These are phyloP conservation scores for Dinoponera quadriceps DNA, from an alignment of 1,140 invertebrate species.

Conservation along the genomic window DNA sequence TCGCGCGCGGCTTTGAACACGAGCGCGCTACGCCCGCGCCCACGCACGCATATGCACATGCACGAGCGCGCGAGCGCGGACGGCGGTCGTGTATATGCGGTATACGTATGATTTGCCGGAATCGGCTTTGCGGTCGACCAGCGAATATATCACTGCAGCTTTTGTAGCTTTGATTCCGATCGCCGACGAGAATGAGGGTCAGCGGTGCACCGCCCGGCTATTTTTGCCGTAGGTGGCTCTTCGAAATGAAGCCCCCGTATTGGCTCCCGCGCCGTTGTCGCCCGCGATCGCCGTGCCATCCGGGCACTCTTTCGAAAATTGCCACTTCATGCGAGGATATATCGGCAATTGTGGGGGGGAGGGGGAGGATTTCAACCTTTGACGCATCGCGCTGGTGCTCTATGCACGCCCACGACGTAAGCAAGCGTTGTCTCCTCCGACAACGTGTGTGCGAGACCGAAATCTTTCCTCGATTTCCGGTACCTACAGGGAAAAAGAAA, in stretches of 20 bases:
- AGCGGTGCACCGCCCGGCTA: conserved; percentile 51
- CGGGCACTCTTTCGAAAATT: conserved; percentile 31
- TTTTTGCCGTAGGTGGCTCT: conserved; percentile 46
- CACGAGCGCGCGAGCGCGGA: not conserved
- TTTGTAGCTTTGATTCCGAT: conserved; percentile 72
- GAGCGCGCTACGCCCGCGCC: not conserved
- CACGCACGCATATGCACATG: conserved; percentile 5
- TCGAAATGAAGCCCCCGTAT: conserved; percentile 41
- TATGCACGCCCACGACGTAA: conserved; percentile 9
- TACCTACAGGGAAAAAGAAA: too few relatives aligned
- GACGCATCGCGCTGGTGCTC: not conserved
- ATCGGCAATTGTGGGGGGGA: not conserved
- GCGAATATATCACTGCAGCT: conserved; percentile 69
- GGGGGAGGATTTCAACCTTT: conserved; percentile 25
- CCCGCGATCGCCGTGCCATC: not conserved
- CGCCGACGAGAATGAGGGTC: conserved; percentile 67
- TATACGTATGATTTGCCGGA: conserved; percentile 69
- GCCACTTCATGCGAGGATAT: conserved; percentile 41
- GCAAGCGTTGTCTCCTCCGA: not conserved
- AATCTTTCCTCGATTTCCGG: too few relatives aligned
- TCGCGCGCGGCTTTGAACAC: not conserved
- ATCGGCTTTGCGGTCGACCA: conserved; percentile 69
- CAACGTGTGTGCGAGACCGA: too few relatives aligned
- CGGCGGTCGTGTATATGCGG: conserved; percentile 37
- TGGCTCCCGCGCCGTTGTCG: conserved; percentile 31